Conservation (phyloP, 2,113 vertebrate genomes). For the Nothobranchius kuhntae region DNA sequence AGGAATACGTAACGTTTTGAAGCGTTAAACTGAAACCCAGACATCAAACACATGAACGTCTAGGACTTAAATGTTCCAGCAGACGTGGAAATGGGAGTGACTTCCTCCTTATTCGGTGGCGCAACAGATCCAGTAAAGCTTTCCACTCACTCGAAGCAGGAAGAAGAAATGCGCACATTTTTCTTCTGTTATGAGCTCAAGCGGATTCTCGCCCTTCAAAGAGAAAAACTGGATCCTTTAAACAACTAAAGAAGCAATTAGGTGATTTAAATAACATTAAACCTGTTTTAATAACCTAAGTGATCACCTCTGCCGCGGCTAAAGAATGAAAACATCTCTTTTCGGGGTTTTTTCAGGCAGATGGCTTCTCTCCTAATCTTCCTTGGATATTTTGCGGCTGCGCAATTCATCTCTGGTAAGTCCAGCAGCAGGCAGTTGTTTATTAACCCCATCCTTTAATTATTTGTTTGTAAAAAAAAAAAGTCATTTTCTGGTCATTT, state of each 20-base stretch:
- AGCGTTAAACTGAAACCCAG: too few relatives aligned
- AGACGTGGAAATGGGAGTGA: neutral
- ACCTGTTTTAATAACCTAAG: too few relatives aligned
- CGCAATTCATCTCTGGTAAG: neutral
- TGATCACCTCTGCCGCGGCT: neutral
- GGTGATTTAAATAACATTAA: neutral
- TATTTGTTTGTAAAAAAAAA: neutral
- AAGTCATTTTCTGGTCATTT: neutral
- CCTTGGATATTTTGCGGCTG: neutral
- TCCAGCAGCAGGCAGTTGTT: accelerated
- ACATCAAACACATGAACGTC: too few relatives aligned
- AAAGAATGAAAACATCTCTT: neutral
- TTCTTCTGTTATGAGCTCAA: neutral
- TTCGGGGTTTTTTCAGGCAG: slow-evolving; percentile 9
- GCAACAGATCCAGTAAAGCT: slow-evolving; percentile 23
- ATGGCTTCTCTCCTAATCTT: neutral
- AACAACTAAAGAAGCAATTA: too few relatives aligned
- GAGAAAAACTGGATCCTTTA: too few relatives aligned
- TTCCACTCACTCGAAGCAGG: neutral
- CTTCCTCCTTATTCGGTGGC: slow-evolving; percentile 3
- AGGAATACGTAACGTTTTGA: too few relatives aligned
- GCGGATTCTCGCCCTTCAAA: neutral
- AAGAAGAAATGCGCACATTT: slow-evolving; percentile 11
- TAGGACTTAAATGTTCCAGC: too few relatives aligned
- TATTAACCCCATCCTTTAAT: neutral